Conservation (phyloP, 2,113 vertebrate genomes). For the Gila orcuttii region DNA sequence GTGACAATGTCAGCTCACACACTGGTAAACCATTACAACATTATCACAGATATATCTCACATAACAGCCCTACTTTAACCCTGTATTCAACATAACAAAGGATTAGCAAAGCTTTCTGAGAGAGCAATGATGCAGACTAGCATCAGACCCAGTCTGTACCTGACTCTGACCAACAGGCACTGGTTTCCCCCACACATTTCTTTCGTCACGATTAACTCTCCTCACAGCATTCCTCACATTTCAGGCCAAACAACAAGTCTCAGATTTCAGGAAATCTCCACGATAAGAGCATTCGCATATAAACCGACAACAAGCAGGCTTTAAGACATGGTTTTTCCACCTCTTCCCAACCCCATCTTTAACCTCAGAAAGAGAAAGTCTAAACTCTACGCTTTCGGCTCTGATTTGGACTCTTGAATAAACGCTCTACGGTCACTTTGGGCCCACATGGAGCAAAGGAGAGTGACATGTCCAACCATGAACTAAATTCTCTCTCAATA, state of each 20-base stretch:
- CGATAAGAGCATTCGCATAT: background rate
- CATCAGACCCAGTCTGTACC: background rate
- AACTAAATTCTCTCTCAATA: background rate
- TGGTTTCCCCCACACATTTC: background rate
- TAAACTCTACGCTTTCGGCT: background rate
- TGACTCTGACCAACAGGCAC: background rate
- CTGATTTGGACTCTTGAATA: background rate
- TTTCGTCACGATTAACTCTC: background rate
- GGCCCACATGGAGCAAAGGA: background rate
- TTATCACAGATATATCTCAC: background rate
- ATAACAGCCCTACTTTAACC: background rate
- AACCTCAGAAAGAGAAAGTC: background rate
- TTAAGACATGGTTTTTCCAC: background rate
- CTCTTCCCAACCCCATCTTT: background rate
- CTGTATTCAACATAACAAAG: background rate
- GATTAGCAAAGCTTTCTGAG: background rate
- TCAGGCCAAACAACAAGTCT: slow-evolving; percentile 1
- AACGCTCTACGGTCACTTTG: background rate
- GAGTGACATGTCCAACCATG: background rate
- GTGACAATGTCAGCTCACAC: background rate
- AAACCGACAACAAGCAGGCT: background rate
- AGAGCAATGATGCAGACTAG: slow-evolving; percentile 1
- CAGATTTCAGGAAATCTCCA: background rate
- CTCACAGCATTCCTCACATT: slow-evolving; percentile 17
- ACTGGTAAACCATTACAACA: background rate